These are phyloP conservation scores for Nerophis ophidion DNA, from an alignment of 2,113 vertebrate species.

Conservation along the genomic window DNA sequence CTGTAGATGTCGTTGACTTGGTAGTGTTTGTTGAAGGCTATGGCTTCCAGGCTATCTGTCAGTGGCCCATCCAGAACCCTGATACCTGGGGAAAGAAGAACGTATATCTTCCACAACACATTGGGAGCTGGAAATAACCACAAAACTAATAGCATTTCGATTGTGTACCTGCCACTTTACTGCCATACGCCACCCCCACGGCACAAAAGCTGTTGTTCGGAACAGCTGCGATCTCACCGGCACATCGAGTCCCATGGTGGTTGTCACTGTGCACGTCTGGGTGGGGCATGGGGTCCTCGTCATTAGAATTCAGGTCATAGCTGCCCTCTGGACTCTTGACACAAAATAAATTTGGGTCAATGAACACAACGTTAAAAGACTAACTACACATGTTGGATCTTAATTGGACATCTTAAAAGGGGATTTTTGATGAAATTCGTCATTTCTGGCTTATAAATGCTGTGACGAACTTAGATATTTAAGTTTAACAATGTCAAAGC, in stretches of 20 bases:
- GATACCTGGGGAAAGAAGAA: constrained; percentile 75
- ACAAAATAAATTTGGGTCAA: neutral
- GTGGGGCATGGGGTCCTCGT: constrained; percentile 95
- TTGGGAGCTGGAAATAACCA: neutral
- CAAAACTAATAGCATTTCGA: neutral
- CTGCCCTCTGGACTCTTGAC: constrained; percentile 90
- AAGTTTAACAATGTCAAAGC: too few species aligned
- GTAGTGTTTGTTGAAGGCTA: constrained; percentile 98
- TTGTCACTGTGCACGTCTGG: constrained; percentile 84
- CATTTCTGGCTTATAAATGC: too few species aligned
- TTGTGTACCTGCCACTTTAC: constrained; percentile 85
- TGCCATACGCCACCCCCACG: constrained; percentile 88
- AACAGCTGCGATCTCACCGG: constrained; percentile 89
- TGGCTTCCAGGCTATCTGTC: constrained; percentile 96
- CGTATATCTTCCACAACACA: neutral
- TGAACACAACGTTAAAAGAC: too few species aligned
- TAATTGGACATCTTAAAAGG: too few species aligned
- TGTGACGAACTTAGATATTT: too few species aligned
- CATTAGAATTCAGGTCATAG: constrained; percentile 94
- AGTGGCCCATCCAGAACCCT: constrained; percentile 91
- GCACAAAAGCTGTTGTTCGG: constrained; percentile 96
- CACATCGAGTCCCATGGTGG: constrained; percentile 93
- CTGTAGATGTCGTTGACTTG: constrained; percentile 99
- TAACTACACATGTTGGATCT: neutral
- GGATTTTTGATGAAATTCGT: too few species aligned